These are phyloP conservation scores for Adineta ricciae DNA, from an alignment of 2,888 invertebrate species.

Conservation along the genomic window DNA sequence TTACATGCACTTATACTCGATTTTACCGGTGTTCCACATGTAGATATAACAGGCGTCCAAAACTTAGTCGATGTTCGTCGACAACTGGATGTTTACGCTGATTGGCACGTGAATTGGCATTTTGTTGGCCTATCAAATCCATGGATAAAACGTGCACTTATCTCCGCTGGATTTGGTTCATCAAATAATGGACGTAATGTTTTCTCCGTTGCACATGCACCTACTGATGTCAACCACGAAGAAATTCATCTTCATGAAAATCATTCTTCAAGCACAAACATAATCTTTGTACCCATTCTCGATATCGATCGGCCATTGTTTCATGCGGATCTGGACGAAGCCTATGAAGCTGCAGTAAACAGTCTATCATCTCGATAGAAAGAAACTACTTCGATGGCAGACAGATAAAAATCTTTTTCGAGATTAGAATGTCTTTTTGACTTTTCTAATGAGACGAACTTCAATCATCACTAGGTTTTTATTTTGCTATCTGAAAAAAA, in stretches of 20 bases:
- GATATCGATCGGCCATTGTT: not conserved
- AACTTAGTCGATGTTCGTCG: not conserved
- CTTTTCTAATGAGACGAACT: not conserved
- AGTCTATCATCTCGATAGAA: too few species aligned
- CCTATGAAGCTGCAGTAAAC: not conserved
- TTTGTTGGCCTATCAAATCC: not conserved
- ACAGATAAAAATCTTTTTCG: too few species aligned
- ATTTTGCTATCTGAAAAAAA: not conserved
- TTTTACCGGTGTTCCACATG: not conserved
- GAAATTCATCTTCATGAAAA: not conserved
- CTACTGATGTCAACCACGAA: not conserved
- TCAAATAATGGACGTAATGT: not conserved
- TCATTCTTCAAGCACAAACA: not conserved
- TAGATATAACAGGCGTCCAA: not conserved
- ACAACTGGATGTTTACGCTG: not conserved
- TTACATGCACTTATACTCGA: not conserved
- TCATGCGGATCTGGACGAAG: not conserved
- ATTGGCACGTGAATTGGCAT: not conserved
- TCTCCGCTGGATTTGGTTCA: not conserved
- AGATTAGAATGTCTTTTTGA: too few species aligned
- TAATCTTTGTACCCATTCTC: not conserved
- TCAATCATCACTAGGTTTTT: not conserved
- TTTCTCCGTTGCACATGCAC: not conserved
- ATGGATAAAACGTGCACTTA: not conserved
- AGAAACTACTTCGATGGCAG: too few species aligned